Percentiles rank a stretch among this genome's conserved stretches.
These are phyloP conservation scores for Trachelipus rathkii DNA, from an alignment of 1,140 invertebrate species.

Conservation along the genomic window DNA sequence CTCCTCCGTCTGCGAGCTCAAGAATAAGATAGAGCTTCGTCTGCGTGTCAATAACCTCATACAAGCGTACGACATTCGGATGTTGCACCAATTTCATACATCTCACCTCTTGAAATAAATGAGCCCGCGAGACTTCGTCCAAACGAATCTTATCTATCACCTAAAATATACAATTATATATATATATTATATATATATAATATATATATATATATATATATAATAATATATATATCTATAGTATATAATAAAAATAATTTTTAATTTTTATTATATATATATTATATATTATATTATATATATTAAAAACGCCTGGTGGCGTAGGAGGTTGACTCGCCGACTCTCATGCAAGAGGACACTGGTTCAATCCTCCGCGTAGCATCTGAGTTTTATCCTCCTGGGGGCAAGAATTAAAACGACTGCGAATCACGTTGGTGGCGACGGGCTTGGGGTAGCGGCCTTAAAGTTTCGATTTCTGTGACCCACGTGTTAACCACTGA, in stretches of 20 bases:
- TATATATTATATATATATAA: constrained; percentile 49
- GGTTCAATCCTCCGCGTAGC: no score
- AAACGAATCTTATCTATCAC: constrained; percentile 97
- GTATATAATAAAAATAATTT: constrained; percentile 10
- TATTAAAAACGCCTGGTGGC: no score
- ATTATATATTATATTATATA: no score
- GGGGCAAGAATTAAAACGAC: no score
- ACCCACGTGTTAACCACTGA: no score
- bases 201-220: not conserved
- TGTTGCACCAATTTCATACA: constrained; percentile 99
- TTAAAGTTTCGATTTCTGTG: no score
- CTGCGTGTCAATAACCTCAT: constrained; percentile 97
- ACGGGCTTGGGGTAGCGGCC: no score
- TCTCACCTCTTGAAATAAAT: constrained; percentile 92
- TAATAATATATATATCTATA: not conserved
- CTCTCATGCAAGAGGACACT: no score
- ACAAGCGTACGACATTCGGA: constrained; percentile 93
- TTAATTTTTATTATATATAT: constrained; percentile 3
- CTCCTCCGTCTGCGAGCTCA: constrained; percentile 96
- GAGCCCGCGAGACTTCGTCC: constrained; percentile 90
- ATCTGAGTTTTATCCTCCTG: no score
- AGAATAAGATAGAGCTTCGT: constrained; percentile 93
- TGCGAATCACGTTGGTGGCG: no score
- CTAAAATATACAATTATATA: constrained; percentile 49
- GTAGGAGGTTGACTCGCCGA: no score